A percentile compares a stretch with the other conserved stretches of the same genome.
Evolutionary conservation across 2,888 invertebrate species (phyloP).

Genomic region (Rotaria socialis): DNA sequence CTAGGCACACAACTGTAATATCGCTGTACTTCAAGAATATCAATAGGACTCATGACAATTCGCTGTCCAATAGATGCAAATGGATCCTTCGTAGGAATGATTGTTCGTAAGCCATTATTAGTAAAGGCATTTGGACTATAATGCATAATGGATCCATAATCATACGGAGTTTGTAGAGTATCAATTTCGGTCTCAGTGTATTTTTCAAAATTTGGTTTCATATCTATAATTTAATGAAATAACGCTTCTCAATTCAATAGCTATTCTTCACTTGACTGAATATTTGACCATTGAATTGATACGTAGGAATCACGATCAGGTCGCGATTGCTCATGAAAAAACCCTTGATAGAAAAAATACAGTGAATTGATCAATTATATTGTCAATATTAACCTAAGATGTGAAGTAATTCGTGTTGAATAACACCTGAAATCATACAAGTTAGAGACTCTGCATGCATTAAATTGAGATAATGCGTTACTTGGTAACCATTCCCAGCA

Average conservation of each 20-base stretch:
- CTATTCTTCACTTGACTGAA: not conserved
- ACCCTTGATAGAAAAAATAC: not conserved
- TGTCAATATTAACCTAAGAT: not conserved
- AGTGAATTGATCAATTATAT: too few species aligned
- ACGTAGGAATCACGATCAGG: constrained; percentile 44
- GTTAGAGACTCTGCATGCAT: constrained; percentile 53
- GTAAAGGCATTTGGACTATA: constrained; percentile 65
- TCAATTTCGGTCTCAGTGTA: constrained; percentile 54
- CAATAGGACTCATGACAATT: constrained; percentile 55
- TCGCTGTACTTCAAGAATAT: constrained; percentile 58
- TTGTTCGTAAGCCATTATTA: constrained; percentile 61
- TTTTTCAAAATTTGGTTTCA: constrained; percentile 61
- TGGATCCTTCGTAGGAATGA: constrained; percentile 58
- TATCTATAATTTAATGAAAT: not conserved
- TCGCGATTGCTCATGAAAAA: constrained; percentile 44
- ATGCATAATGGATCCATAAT: constrained; percentile 75
- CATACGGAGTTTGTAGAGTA: constrained; percentile 67
- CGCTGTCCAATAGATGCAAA: constrained; percentile 65
- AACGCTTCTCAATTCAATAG: too few species aligned
- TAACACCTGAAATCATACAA: constrained; percentile 42
- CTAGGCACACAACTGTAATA: constrained; percentile 56
- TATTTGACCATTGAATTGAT: constrained; percentile 30
- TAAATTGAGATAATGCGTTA: constrained; percentile 63
- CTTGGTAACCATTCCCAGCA: too few species aligned
- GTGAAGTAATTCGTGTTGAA: constrained; percentile 46